Evolutionary conservation across 1,140 invertebrate species (phyloP), one percentile per base, ranked within the genome.

Genomic region (Vanessa atalanta): DNA sequence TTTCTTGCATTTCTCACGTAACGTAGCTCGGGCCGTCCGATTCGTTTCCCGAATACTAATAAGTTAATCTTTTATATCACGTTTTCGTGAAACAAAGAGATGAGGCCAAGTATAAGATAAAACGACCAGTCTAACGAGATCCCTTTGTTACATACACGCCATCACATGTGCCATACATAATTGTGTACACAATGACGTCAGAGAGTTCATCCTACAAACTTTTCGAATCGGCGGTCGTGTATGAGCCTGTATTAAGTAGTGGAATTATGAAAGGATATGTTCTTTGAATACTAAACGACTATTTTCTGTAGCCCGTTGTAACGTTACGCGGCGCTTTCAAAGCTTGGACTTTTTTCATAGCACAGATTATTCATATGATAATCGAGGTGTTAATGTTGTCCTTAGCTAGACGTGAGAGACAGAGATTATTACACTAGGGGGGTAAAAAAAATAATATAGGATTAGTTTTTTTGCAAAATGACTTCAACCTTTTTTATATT

Each of bases 61-160:
- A 87, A 89, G 88, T 88, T 90, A 88, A 91, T 91, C 88, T 91
- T 90, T 90, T 90, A 88, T 88, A 91, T 91, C 85, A 84, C 84
- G 82, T 87, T 88, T 83, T 89, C 81, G 85, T 86, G 85, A 90
- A 90, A 91, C 88, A 91, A 91, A 91, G 81, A 88, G 71, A 75
- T 86, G 84, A 83, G 80, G 78, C 61, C 37, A 70, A 66, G 70
- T 65, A 73, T 61, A 47, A 70, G 63, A 67, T 73, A 82, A 83
- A 78, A 75, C 70, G 81, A 72, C 86, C 83, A 85, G 37, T 57
- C 26, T 75, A 82, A 71, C 70, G 80, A 83, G 89, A 85, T 60
- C 84, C 68, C 67, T 63, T 63, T 9, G 14, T 23, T 69, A 37
- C 63, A 8, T 72, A 55, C 51, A 47, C 12, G 37, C 12, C 48